Base-by-base conservation (phyloP, 2,888 invertebrate species). In the Norana najaformis region DNA sequence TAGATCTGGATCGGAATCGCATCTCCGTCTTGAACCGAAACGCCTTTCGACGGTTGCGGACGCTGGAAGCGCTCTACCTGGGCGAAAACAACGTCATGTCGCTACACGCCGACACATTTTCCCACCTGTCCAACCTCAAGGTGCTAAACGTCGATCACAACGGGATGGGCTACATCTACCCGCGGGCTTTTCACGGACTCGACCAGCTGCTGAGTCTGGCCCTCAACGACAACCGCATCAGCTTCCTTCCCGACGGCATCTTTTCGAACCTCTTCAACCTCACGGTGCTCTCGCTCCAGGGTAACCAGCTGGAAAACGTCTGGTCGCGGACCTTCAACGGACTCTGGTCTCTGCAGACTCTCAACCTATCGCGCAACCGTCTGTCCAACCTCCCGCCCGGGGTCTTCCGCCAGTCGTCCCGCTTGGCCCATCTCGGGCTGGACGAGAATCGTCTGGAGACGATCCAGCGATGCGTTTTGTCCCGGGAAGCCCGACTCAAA, bases 281-380 rank as follows among this genome's bases (percentile, higher is more conserved):
- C 38, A 90, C 82, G 34, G 85, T 90, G n/a, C 90, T 92, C 23
- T 90, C 69, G 85, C 91, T 92, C n/a, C 91, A 91, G 88, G 85
- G 90, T 53, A 92, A 92, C 88, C 69, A 90, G 23, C 89, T 92
- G 30, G 90, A 91, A 20, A 88, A 89, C 47, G 37, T 92, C 34
- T 92, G 92, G 92, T 88, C 89, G 18, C 88, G 89, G 88, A 91
- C 91, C n/a, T 91, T 92, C 89, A 88, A 83, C 37, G 91, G 91
- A 6, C 90, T 92, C 34, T 82, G 41, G 18, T 89, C 90, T 16
- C 90, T 92, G 38, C 91, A 92, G 83, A 89, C 89, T 34, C 89
- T 92, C 53, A 90, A 92, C 89, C 91, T 91, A 14, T 91, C 90
- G 18, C 85, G 89, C 83, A 92, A 92, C 90, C 36, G 90, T 39